Conservation (phyloP, 2,888 invertebrate genomes). For the Nasonovia ribisnigri region DNA sequence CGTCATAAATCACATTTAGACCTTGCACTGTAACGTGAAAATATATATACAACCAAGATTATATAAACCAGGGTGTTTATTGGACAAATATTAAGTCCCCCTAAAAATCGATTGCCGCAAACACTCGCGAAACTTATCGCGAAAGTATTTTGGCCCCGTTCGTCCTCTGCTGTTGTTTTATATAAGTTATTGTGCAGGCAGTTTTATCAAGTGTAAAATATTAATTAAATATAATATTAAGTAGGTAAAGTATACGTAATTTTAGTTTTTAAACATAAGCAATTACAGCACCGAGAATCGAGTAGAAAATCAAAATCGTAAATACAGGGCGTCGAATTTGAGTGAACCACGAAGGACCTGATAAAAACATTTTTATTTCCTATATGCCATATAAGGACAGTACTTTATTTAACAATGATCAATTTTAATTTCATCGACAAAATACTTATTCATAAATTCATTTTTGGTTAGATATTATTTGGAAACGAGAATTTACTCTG, state of each 20-base stretch:
- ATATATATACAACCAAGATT: constrained; percentile 52
- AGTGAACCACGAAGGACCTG: background rate
- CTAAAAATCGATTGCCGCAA: constrained; percentile 56
- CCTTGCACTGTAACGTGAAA: constrained; percentile 58
- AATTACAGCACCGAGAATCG: background rate
- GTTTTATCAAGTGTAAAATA: background rate
- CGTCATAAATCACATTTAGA: constrained; percentile 65
- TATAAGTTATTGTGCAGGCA: background rate
- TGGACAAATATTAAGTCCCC: constrained; percentile 60
- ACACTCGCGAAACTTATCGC: constrained; percentile 11
- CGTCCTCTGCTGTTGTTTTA: background rate
- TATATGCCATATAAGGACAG: background rate
- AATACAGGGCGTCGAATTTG: background rate
- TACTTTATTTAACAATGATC: background rate
- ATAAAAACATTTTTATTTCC: background rate
- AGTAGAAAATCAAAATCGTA: background rate
- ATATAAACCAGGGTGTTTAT: constrained; percentile 62
- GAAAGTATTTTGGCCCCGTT: background rate
- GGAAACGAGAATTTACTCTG: background rate
- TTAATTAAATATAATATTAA: background rate
- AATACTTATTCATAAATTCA: background rate
- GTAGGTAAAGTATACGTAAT: background rate
- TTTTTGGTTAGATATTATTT: background rate
- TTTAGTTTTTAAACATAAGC: background rate
- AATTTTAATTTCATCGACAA: background rate